Evolutionary conservation across 1,140 invertebrate genomes (phyloP).

Genomic region (Macrotrachela quadricornifera): DNA sequence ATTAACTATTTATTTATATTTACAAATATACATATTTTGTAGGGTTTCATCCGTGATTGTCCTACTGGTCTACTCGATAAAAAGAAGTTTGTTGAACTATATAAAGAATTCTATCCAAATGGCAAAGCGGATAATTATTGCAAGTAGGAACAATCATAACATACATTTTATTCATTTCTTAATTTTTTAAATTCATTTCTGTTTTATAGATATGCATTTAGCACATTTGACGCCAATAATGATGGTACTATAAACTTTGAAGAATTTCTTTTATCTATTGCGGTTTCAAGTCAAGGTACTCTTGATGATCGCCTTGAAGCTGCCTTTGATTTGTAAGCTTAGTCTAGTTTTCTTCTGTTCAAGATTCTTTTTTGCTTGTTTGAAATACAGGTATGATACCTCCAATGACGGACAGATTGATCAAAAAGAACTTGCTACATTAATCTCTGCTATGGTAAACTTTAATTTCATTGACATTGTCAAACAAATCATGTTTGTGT

Average conservation of each 20-base stretch:
- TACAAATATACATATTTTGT: no score
- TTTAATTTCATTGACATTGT: no score
- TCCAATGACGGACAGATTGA: constrained; percentile 2
- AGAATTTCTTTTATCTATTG: constrained; percentile 5
- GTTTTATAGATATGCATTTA: not conserved
- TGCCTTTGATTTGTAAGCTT: constrained; percentile 2
- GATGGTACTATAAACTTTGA: not conserved
- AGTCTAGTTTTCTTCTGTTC: no score
- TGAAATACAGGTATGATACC: not conserved
- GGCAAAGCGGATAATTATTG: constrained; percentile 1
- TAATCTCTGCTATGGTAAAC: not conserved
- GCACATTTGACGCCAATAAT: not conserved
- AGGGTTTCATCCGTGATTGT: constrained; percentile 6
- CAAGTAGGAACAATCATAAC: not conserved
- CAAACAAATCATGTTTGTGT: no score
- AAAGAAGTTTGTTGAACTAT: constrained; percentile 7
- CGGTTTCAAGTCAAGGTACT: not conserved
- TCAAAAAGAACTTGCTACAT: constrained; percentile 7
- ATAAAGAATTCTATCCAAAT: constrained; percentile 3
- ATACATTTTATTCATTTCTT: not conserved
- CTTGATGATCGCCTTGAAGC: not conserved
- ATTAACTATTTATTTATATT: no score
- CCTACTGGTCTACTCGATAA: constrained; percentile 7
- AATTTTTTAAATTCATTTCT: not conserved
- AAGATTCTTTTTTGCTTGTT: no score